Base-by-base conservation (phyloP, 1,140 invertebrate species). In the Zaprionus africanus region DNA sequence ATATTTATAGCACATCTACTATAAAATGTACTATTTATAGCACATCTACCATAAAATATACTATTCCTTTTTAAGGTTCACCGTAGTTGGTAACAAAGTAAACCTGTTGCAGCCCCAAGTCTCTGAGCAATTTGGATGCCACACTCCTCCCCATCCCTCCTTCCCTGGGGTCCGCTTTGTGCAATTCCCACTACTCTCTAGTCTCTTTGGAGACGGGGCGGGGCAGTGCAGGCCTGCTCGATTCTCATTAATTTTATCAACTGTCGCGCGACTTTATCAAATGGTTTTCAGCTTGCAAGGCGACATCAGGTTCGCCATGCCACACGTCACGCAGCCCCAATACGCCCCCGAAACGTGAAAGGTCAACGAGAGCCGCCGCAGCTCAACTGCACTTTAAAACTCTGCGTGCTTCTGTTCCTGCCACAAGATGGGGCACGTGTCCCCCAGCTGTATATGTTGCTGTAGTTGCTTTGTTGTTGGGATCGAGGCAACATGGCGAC, bases 231-330 rank as follows among this genome's bases (percentile, higher is more conserved):
- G 49, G n/a, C 65, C 49, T 26, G n/a, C 26, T 63, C 59, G 59
- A 53, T 60, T 62, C 62, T 72, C 74, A 76, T 76, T 76, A 66
- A 66, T 72, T 76, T 72, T 66, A 72, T 66, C 68, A 76, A 76
- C 62, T 76, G 74, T 72, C 69, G 62, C 67, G 54, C 53, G 67
- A 65, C 43, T 26, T 41, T 72, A 72, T 72, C 74, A 76, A 76
- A 65, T 76, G 68, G 60, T 64, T 72, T 46, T 64, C 46, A 60
- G 17, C 68, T 65, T 57, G 68, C 57, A 28, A 46, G 38, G 26
- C 46, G 56, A 76, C 61, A 54, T 26, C 68, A 36, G 19, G 5
- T n/a, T n/a, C 38, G 38, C 38, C 38, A 7, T n/a, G 38, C 38
- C 15, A 41, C 9, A 26, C 51, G 38, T 43, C 61, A 58, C 28